Conservation (phyloP, 30 jellyfish, hydroid and myxozoan species). For the Hydractinia symbiolongicarpus region DNA sequence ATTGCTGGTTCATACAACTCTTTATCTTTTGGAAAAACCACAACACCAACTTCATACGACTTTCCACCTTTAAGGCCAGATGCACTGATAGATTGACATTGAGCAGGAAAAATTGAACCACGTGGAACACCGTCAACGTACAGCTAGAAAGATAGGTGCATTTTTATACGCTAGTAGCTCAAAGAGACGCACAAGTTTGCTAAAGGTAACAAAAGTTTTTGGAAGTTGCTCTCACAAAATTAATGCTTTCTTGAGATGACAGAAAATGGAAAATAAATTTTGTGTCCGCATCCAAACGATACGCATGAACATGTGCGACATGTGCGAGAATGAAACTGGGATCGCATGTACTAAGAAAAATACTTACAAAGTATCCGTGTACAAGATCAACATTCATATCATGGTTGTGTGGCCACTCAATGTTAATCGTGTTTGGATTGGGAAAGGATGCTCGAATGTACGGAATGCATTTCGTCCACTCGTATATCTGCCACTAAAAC, state of each 20-base stretch:
- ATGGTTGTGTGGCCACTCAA: neutral
- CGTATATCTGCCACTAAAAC: constrained; percentile 12
- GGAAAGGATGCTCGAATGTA: constrained; percentile 24
- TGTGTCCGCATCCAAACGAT: no score
- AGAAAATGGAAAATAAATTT: neutral
- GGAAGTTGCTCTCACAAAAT: neutral
- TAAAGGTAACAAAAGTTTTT: neutral
- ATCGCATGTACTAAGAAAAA: neutral
- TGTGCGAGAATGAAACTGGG: no score
- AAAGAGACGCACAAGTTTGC: no score
- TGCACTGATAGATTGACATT: constrained; percentile 17
- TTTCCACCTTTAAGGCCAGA: constrained; percentile 37
- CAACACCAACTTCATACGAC: constrained; percentile 29
- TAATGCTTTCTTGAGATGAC: neutral
- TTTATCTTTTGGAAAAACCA: constrained; percentile 29
- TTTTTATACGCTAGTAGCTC: neutral
- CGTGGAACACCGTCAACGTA: constrained; percentile 44
- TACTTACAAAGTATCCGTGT: constrained; percentile 32
- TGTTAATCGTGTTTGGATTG: constrained; percentile 31
- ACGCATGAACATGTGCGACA: no score
- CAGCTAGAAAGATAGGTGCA: neutral
- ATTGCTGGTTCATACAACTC: constrained; percentile 27
- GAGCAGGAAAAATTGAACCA: neutral
- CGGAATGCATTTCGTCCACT: constrained; percentile 36
- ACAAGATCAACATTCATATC: constrained; percentile 4